A percentile compares a stretch with the other conserved stretches of the same genome.
Evolutionary conservation across 2,888 invertebrate species (phyloP).

Genomic region (Lamellibrachia columna): DNA sequence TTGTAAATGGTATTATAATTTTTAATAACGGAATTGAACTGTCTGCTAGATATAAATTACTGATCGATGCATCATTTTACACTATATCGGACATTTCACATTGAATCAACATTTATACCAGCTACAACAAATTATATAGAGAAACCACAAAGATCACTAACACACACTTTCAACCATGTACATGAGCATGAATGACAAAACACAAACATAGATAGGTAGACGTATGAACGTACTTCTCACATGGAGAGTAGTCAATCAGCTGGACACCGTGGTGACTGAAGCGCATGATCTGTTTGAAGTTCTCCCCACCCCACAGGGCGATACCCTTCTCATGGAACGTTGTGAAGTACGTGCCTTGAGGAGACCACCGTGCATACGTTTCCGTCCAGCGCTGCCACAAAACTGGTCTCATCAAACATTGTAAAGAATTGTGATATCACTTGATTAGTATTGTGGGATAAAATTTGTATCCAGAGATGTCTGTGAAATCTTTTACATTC

Average conservation of each 20-base stretch:
- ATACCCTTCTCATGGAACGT: conserved; percentile 97
- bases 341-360: conserved; percentile 92
- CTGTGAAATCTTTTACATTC: too few species aligned
- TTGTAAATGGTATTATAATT: too few species aligned
- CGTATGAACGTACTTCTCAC: conserved; percentile 77
- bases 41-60: too few species aligned
- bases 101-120: neutral
- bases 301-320: conserved; percentile 96
- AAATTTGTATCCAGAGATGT: too few species aligned
- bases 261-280: conserved; percentile 88
- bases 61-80: neutral
- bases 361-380: conserved; percentile 96
- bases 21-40: too few species aligned
- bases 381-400: conserved; percentile 87
- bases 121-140: neutral
- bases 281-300: conserved; percentile 89
- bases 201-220: neutral
- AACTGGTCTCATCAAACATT: neutral
- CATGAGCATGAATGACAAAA: neutral
- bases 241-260: conserved; percentile 96
- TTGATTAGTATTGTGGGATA: too few species aligned
- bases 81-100: too few species aligned
- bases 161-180: neutral
- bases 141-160: neutral
- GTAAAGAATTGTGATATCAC: too few species aligned